Evolutionary conservation across 35 echinoderm and acorn worm species (phyloP).

Genomic region (Holothuria glaberrima): DNA sequence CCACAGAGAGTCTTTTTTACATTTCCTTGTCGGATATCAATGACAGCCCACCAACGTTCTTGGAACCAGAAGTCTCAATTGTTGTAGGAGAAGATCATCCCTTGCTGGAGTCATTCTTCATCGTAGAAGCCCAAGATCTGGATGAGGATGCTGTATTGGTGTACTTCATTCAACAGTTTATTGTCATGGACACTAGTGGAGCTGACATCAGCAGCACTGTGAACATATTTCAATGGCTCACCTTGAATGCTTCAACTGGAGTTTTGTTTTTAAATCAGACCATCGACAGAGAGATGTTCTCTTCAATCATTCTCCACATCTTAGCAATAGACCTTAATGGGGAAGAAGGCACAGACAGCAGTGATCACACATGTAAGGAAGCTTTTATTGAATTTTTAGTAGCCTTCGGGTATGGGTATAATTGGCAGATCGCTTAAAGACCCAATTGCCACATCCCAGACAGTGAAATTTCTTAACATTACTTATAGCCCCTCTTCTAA

Average conservation of each 20-base stretch:
- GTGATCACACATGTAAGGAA: conserved; percentile 9
- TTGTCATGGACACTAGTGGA: conserved; percentile 39
- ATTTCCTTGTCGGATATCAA: conserved; percentile 79
- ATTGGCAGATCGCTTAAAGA: too few species aligned
- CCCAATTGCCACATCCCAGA: too few species aligned
- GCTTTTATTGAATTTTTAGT: neutral
- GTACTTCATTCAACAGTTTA: conserved; percentile 53
- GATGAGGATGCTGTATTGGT: conserved; percentile 53
- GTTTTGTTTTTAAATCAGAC: conserved; percentile 34
- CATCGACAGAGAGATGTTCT: conserved; percentile 73
- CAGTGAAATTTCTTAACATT: too few species aligned
- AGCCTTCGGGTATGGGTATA: too few species aligned
- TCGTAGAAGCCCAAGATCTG: conserved; percentile 58
- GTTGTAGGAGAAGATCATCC: conserved; percentile 59
- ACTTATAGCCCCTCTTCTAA: too few species aligned
- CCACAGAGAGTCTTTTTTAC: conserved; percentile 61
- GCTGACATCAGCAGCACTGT: conserved; percentile 31
- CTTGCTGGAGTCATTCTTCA: conserved; percentile 42
- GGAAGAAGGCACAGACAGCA: conserved; percentile 1
- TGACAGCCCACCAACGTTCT: conserved; percentile 70
- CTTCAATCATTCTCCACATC: neutral
- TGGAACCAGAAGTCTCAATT: conserved; percentile 27
- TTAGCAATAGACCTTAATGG: conserved; percentile 31
- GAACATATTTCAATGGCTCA: conserved; percentile 65
- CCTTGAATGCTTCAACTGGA: conserved; percentile 56